Evolutionary conservation across 2,797 vertebrate genomes (phyloP).

Genomic region (Natrix natrix): DNA sequence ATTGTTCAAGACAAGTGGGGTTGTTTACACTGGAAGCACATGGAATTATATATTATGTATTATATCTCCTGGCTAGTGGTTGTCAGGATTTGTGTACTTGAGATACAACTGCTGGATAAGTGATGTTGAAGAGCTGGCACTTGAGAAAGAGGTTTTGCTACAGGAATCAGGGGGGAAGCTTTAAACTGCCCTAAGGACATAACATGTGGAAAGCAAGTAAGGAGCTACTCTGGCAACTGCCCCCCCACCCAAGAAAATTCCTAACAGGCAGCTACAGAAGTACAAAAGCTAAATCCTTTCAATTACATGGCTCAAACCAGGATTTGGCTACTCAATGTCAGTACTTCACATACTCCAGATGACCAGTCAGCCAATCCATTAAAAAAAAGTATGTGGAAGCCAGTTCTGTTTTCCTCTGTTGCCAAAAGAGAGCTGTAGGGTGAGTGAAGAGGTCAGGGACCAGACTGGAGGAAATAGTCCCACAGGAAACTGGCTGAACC

Average conservation of each 20-base stretch:
- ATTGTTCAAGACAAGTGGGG: background rate
- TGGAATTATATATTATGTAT: constrained; percentile 52
- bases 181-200: background rate
- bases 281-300: background rate
- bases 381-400: background rate
- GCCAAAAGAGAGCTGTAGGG: background rate
- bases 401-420: background rate
- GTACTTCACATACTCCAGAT: background rate
- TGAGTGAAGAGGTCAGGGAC: background rate
- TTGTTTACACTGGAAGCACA: background rate
- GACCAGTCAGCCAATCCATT: background rate
- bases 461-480: background rate
- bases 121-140: background rate
- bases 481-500: background rate
- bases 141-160: background rate
- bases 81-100: constrained; percentile 6
- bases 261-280: background rate
- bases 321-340: background rate
- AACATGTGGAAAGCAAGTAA: background rate
- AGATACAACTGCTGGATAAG: background rate
- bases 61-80: constrained; percentile 40
- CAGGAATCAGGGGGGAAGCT: background rate
- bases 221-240: background rate
- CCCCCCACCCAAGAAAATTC: background rate
- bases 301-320: background rate